Evolutionary conservation across 2,113 vertebrate genomes (phyloP), one percentile per base, ranked within the genome.

Genomic region (Apaloderma vittatum): DNA sequence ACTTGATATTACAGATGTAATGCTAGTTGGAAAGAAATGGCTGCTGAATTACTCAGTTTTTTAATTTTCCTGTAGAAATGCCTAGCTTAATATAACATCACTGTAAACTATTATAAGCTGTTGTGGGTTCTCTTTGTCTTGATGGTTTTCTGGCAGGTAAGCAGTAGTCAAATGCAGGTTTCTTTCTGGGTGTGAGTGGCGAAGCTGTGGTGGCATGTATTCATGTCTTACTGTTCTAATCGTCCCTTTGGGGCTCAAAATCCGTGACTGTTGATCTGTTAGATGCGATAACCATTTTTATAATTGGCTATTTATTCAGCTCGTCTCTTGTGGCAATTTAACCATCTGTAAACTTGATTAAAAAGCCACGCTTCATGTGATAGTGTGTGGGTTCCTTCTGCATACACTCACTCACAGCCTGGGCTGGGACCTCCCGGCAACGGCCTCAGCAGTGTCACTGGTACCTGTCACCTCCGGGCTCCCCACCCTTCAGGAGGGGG

Each of bases 361-460:
- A 57, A 48, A 70, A 63, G 67, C 43, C 51, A 30, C 4, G 0
- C 32, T 80, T 77, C 4, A 1, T 13, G n/a, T 22, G 72, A 30
- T 11, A 18, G 37, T 0, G 2, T 20, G 67, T 8, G 45, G 21
- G 59, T n/a, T 94, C 63, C 27, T 34, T 48, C 24, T 27, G 36
- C 12, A 4, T 40, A 6, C 36, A 2, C 36, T 45, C 0, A 0
- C 48, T 54, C 1, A 0, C n/a, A 1, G 3, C 45, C 49, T 61
- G 40, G 46, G 18, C n/a, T 1, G 2, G 30, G 46, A 30, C 9
- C 55, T 72, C 46, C 19, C 62, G 21, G 45, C 36, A 6, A 0
- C 8, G 66, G 57, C 75, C 75, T 40, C 46, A 67, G 86, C 67
- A 40, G 40, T 52, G 51, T 36, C 91, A 77, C 59, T 5, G 2